Evolutionary conservation across 2,113 vertebrate genomes (phyloP).

Genomic region (Litocranius walleri): DNA sequence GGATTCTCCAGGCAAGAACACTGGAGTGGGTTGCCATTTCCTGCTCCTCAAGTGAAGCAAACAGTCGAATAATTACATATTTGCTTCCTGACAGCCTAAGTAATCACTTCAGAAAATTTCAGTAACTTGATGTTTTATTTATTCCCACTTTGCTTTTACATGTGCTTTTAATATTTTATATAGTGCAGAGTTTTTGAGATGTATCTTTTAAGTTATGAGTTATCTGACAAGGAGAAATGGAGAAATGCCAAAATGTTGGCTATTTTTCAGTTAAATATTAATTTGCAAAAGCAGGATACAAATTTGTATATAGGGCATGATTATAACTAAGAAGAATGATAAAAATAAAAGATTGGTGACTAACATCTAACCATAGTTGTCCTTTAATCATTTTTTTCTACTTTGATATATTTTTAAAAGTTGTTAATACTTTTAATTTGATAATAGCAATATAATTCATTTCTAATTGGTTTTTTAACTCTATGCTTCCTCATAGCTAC

Average conservation of each 20-base stretch:
- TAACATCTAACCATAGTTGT: neutral
- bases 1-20: neutral
- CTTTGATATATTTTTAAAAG: neutral
- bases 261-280: constrained; percentile 21
- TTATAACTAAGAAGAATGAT: neutral
- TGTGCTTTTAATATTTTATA: neutral
- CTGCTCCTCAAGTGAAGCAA: neutral
- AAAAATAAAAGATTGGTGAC: neutral
- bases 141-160: neutral
- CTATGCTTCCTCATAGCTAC: too few species aligned
- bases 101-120: neutral
- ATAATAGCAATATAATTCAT: neutral
- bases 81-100: neutral
- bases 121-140: neutral
- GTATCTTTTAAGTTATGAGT: neutral
- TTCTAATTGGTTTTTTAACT: neutral
- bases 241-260: neutral
- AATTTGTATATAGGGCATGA: neutral
- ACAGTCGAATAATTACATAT: neutral
- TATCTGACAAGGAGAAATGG: neutral
- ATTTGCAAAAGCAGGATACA: constrained; percentile 11
- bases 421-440: neutral
- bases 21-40: neutral
- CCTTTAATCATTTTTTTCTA: neutral
- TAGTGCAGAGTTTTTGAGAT: neutral